Conservation (phyloP, 2,113 vertebrate genomes). For the Patagioenas fasciata region DNA sequence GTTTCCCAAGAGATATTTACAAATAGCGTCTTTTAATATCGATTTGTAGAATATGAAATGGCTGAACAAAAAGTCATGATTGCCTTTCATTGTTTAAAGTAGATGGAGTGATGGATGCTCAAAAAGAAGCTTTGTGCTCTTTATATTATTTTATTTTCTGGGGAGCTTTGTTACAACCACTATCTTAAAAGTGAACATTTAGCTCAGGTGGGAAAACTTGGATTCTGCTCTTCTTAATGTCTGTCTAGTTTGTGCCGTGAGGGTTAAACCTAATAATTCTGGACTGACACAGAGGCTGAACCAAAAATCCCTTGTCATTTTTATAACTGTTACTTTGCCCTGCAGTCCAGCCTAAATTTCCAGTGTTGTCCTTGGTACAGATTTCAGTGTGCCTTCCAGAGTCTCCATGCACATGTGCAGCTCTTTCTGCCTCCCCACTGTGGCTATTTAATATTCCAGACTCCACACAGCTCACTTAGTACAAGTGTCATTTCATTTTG, state of each 20-base stretch:
- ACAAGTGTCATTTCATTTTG: background rate
- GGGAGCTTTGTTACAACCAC: background rate
- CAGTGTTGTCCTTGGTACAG: background rate
- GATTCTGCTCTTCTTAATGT: background rate
- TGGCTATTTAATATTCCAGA: background rate
- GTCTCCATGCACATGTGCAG: rapidly evolving
- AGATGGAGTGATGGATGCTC: background rate
- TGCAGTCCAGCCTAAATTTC: background rate
- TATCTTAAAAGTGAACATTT: background rate
- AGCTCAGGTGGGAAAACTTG: background rate
- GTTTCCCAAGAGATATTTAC: background rate
- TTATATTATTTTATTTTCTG: background rate
- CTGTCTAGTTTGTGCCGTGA: background rate
- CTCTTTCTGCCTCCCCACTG: background rate
- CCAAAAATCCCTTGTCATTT: background rate
- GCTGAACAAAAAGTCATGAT: background rate
- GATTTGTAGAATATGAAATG: background rate
- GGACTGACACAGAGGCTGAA: background rate
- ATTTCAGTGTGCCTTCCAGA: background rate
- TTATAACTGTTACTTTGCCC: background rate
- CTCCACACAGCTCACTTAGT: background rate
- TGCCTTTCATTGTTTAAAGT: background rate
- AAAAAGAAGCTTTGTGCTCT: background rate
- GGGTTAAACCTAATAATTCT: background rate
- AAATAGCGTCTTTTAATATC: background rate